These are phyloP conservation scores for Exocentrus adspersus DNA, from an alignment of 2,888 invertebrate genomes.

Conservation along the genomic window DNA sequence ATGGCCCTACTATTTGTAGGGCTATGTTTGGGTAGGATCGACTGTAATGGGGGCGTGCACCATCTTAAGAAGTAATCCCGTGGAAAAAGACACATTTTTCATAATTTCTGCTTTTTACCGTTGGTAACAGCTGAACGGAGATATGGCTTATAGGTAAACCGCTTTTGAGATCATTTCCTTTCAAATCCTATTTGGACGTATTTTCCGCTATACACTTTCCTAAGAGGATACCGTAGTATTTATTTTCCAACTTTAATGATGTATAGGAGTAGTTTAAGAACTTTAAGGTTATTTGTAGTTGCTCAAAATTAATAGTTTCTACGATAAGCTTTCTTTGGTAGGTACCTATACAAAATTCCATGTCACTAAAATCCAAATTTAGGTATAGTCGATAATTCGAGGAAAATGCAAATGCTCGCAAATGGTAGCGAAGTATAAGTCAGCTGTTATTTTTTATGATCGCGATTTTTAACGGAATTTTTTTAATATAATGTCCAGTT, in stretches of 20 bases:
- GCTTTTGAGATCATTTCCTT: slow-evolving; percentile 42
- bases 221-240: slow-evolving; percentile 23
- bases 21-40: slow-evolving; percentile 39
- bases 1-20: slow-evolving; percentile 36
- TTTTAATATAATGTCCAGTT: too few species aligned
- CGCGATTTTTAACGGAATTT: too few species aligned
- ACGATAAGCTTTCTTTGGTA: too few species aligned
- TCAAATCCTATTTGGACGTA: slow-evolving; percentile 46
- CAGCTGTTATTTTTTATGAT: too few species aligned
- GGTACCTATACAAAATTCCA: too few species aligned
- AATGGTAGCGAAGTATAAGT: too few species aligned
- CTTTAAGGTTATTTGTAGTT: too few species aligned
- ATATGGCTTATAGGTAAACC: slow-evolving; percentile 40
- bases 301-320: too few species aligned
- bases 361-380: too few species aligned
- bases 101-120: slow-evolving; percentile 52
- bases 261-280: slow-evolving; percentile 4
- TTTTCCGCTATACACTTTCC: slow-evolving; percentile 32
- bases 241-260: slow-evolving; percentile 17
- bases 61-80: slow-evolving; percentile 54
- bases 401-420: too few species aligned
- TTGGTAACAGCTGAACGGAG: slow-evolving; percentile 44
- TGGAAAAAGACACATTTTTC: slow-evolving; percentile 55
- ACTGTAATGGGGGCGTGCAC: slow-evolving; percentile 51
- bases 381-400: too few species aligned